A percentile compares a stretch with the other conserved stretches of the same genome.
These are phyloP conservation scores for Chlorops oryzae DNA, from an alignment of 1,140 invertebrate species.

Conservation along the genomic window DNA sequence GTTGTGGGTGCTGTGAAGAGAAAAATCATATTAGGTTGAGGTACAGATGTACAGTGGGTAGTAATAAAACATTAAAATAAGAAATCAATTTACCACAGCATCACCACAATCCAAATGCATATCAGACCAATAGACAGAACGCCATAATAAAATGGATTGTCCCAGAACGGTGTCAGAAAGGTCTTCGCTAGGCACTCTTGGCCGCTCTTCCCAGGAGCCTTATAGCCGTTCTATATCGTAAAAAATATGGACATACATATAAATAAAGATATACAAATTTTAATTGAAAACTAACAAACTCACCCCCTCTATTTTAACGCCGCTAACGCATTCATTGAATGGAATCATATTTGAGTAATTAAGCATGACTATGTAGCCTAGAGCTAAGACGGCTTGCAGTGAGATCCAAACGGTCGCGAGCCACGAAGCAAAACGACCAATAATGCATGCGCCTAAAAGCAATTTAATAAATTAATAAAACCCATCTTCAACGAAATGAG, in stretches of 20 bases:
- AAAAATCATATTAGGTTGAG: too few relatives aligned
- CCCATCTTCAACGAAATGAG: too few relatives aligned
- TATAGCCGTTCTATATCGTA: constrained; percentile 30
- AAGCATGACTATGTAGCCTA: constrained; percentile 44
- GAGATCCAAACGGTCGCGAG: constrained; percentile 44
- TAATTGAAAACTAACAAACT: too few relatives aligned
- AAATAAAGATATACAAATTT: not conserved
- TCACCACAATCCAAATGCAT: constrained; percentile 42
- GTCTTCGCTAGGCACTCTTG: constrained; percentile 43
- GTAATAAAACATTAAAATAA: not conserved
- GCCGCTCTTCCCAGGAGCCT: constrained; percentile 29
- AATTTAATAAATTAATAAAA: too few relatives aligned
- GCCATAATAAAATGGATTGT: constrained; percentile 42
- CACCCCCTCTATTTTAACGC: constrained; percentile 31
- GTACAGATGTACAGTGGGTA: not conserved
- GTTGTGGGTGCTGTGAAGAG: constrained; percentile 38
- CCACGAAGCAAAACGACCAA: constrained; percentile 45
- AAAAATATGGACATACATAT: not conserved
- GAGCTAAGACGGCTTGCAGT: constrained; percentile 39
- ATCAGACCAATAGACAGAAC: constrained; percentile 40
- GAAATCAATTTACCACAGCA: constrained; percentile 34
- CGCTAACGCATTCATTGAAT: constrained; percentile 38
- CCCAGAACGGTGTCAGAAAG: constrained; percentile 44
- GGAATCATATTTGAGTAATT: constrained; percentile 33
- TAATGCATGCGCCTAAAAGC: constrained; percentile 40